Conservation (phyloP, 2,888 invertebrate species). For the Stenurella melanura region DNA sequence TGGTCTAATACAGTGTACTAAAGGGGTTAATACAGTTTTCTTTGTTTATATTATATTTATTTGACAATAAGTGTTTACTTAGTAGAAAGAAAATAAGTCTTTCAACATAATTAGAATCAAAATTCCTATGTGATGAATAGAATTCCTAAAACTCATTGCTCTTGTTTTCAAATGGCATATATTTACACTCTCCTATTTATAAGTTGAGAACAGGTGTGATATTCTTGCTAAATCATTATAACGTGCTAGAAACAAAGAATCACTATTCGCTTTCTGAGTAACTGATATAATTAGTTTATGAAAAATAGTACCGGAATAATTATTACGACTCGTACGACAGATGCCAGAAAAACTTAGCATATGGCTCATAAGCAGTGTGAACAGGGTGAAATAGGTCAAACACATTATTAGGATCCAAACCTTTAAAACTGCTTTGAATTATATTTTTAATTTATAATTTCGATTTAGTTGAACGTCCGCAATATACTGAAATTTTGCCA, state of each 20-base stretch:
- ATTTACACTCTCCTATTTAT: background rate
- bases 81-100: no score
- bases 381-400: background rate
- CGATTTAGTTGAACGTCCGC: no score
- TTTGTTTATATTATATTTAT: no score
- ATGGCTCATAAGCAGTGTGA: background rate
- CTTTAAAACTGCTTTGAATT: no score
- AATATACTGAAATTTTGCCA: no score
- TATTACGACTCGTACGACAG: background rate
- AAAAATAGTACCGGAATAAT: slow-evolving; percentile 7
- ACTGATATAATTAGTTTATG: slow-evolving; percentile 7
- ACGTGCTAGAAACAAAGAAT: slow-evolving; percentile 1
- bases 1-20: no score
- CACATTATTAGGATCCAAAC: no score
- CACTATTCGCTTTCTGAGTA: background rate
- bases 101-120: background rate
- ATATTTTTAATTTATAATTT: no score
- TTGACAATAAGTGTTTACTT: no score
- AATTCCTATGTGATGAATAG: background rate
- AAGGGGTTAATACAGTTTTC: no score
- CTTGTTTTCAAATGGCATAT: background rate
- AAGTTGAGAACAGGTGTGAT: background rate
- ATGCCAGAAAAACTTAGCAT: slow-evolving; percentile 7
- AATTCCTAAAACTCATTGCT: background rate
- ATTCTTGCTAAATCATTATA: background rate